Base-by-base conservation (phyloP, 2,888 invertebrate species). In the Microplitis deprimator region DNA sequence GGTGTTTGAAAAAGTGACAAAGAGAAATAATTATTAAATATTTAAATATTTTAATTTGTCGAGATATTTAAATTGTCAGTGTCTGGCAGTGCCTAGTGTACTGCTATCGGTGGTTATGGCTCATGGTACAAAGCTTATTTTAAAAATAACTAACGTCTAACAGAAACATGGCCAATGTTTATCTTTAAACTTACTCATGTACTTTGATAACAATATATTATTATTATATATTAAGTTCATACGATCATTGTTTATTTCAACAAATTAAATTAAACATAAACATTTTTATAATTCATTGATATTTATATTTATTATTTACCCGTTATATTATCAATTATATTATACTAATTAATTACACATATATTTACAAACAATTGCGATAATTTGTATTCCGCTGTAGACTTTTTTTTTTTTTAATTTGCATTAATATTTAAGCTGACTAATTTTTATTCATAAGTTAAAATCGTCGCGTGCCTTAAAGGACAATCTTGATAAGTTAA, bases 381-480 rank as follows among this genome's bases (percentile, higher is more conserved):
- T 50, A 50, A 50, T 50, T 50, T 13, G 50, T 50, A 50, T 50
- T 8, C 50, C 50, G 13, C 10, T 50, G 50, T 29, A 50, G 50
- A 50, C 8, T 29, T 29, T 29, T 29, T 20, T 20, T 20, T 29
- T 29, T 29, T 29, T 29, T 2, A 29, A 29, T 29, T 29, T 29
- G 29, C 29, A 29, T 29, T 29, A 29, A 50, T 13, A 10, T 20
- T 38, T 65, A 29, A 29, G 20, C 20, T 29, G 38, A 65, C 65
- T 68, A 41, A 70, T 70, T 71, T 38, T 60, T 65, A 61, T 65
- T 65, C 65, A 59, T 75, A 29, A 75, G 40, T 71, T 70, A 68
- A 10, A 73, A 38, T 73, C 75, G 64, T 40, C 38, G 70, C 40
- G 69, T 76, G 73, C 20, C 74, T 76, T 68, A 65, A 62, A 29